Percentiles rank a stretch among this genome's conserved stretches.
These are phyloP conservation scores for Poeciliopsis turrubarensis DNA, from an alignment of 2,113 vertebrate genomes.

Conservation along the genomic window DNA sequence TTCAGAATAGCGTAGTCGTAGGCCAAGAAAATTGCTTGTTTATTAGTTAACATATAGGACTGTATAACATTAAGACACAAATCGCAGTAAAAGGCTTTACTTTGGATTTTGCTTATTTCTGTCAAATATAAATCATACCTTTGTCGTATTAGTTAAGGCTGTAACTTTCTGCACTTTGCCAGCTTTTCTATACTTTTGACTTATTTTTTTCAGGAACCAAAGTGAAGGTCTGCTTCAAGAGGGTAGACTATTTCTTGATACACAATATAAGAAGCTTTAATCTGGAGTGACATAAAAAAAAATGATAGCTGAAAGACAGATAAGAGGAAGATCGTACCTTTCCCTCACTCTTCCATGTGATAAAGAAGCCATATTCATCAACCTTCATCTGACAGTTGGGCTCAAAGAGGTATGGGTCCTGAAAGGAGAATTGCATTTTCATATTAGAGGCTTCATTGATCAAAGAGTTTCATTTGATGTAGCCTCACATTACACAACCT, in stretches of 20 bases:
- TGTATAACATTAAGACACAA: not conserved
- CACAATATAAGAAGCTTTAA: not conserved
- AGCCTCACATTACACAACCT: constrained; percentile 34
- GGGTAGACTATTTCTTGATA: not conserved
- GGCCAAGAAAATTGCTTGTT: not conserved
- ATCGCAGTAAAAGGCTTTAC: not conserved
- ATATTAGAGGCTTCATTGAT: constrained; percentile 16
- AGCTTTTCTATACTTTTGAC: not conserved
- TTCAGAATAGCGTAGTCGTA: not conserved
- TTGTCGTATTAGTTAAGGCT: not conserved
- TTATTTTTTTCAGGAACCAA: not conserved
- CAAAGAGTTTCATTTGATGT: constrained; percentile 39
- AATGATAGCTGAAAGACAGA: not conserved
- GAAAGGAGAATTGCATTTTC: constrained; percentile 46
- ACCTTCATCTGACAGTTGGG: constrained; percentile 93
- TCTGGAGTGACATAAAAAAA: not conserved
- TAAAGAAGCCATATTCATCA: constrained; percentile 96
- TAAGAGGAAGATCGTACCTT: constrained; percentile 81
- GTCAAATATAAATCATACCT: not conserved
- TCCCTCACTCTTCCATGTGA: constrained; percentile 97
- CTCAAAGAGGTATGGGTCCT: constrained; percentile 97
- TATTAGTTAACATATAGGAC: not conserved
- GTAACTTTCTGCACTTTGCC: not conserved
- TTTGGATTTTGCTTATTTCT: not conserved
- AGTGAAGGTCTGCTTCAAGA: not conserved